Evolutionary conservation across 2,797 vertebrate genomes (phyloP).

Genomic region (Enteromius treurensis): DNA sequence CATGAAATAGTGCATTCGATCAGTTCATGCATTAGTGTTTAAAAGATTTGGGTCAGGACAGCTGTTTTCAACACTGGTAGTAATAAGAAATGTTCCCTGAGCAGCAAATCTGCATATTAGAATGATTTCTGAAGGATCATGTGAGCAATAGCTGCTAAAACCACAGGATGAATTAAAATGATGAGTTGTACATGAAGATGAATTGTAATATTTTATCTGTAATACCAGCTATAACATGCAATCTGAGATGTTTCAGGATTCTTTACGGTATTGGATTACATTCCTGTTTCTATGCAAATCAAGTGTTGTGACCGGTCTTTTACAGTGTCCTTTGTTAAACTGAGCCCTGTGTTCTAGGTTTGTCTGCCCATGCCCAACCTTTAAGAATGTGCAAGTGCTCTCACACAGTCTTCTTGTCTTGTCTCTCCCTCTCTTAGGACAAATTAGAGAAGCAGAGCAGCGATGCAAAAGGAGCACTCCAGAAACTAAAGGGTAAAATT

Average conservation of each 20-base stretch:
- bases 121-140: neutral
- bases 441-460: slow-evolving; percentile 51
- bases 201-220: too few relatives aligned
- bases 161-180: neutral
- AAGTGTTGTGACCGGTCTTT: neutral
- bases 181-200: too few relatives aligned
- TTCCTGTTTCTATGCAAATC: neutral
- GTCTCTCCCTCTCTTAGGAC: slow-evolving; percentile 55
- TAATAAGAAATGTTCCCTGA: neutral
- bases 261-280: neutral
- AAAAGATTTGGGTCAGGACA: neutral
- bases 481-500: slow-evolving; percentile 67
- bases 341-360: neutral
- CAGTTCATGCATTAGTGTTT: neutral
- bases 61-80: neutral
- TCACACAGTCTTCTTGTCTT: neutral
- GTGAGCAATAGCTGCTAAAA: neutral
- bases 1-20: neutral
- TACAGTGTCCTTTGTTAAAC: neutral
- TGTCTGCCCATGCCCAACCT: neutral
- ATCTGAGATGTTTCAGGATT: neutral
- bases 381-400: neutral
- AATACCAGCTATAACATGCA: neutral
- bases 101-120: neutral
- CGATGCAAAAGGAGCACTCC: neutral